Percentiles rank a stretch among this genome's conserved stretches.
Conservation (phyloP, 1,140 invertebrate species). For the Ganaspis sp. region DNA sequence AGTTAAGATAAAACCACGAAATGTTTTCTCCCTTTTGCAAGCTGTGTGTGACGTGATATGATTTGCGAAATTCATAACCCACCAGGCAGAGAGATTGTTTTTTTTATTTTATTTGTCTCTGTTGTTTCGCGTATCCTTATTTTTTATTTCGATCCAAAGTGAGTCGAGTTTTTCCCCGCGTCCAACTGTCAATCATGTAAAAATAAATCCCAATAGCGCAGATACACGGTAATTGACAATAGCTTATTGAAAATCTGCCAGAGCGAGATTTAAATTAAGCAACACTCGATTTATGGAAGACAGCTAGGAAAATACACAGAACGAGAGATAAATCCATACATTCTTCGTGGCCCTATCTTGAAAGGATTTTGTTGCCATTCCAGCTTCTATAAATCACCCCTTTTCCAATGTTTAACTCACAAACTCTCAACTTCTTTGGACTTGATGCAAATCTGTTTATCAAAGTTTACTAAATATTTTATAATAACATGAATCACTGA, state of each 20-base stretch:
- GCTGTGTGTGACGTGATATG: conserved; percentile 17
- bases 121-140: background rate
- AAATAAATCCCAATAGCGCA: conserved; percentile 64
- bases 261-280: conserved; percentile 62
- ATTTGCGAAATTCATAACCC: conserved; percentile 25
- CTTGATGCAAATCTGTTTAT: background rate
- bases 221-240: conserved; percentile 69
- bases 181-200: conserved; percentile 64
- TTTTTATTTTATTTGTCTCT: background rate
- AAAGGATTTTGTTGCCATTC: conserved; percentile 22
- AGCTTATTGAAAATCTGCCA: conserved; percentile 69
- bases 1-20: conserved; percentile 14
- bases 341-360: conserved; percentile 11
- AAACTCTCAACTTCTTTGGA: background rate
- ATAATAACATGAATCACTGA: background rate
- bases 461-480: background rate
- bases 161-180: conserved; percentile 36
- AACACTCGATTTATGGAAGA: conserved; percentile 54
- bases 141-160: conserved; percentile 33
- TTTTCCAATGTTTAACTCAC: background rate
- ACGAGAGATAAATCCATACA: conserved; percentile 38
- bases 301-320: conserved; percentile 29
- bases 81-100: background rate
- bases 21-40: background rate
- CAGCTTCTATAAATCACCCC: conserved; percentile 12